Evolutionary conservation across 2,888 invertebrate genomes (phyloP).

Genomic region (Tetranychus truncatus): DNA sequence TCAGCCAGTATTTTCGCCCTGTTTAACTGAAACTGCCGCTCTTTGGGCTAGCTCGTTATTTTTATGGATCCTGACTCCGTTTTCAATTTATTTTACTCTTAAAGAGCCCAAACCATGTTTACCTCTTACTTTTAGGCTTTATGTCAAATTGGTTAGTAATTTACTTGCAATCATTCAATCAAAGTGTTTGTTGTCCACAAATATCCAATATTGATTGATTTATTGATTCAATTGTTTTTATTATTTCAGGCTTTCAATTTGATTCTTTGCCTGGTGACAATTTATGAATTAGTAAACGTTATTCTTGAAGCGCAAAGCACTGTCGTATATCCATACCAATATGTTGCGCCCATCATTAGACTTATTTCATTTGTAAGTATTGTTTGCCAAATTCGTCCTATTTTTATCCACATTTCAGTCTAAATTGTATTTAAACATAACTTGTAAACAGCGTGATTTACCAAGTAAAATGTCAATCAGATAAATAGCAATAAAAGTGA

Average conservation of each 20-base stretch:
- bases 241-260: background rate
- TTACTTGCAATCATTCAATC: background rate
- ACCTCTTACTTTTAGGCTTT: background rate
- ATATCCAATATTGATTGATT: background rate
- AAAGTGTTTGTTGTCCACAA: background rate
- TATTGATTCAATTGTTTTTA: background rate
- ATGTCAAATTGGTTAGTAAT: background rate
- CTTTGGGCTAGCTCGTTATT: constrained; percentile 73
- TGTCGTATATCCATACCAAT: constrained; percentile 9
- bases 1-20: constrained; percentile 66
- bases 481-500: too few relatives aligned
- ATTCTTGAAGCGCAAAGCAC: background rate
- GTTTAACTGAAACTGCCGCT: constrained; percentile 75
- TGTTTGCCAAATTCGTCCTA: background rate
- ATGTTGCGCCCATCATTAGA: constrained; percentile 19
- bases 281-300: background rate
- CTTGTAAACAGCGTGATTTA: too few relatives aligned
- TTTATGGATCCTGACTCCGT: constrained; percentile 53
- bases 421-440: too few relatives aligned
- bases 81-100: constrained; percentile 38
- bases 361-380: constrained; percentile 20
- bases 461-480: too few relatives aligned
- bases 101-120: background rate
- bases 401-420: background rate
- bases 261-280: background rate